A percentile compares a stretch with the other conserved stretches of the same genome.
These are phyloP conservation scores for Ciona savignyi DNA, from an alignment of 23 tunicate species.

Conservation along the genomic window DNA sequence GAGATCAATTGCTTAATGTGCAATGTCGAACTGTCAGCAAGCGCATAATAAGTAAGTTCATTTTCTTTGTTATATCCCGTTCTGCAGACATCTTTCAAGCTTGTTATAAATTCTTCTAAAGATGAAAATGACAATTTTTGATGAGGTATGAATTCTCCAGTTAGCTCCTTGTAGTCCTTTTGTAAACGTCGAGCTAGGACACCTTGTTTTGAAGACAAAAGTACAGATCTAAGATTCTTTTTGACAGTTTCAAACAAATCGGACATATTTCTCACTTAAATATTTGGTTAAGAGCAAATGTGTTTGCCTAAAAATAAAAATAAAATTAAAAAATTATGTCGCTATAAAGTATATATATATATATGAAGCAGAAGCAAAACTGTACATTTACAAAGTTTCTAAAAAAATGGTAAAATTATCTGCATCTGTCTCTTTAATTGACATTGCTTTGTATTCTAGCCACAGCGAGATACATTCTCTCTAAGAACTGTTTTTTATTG, in stretches of 20 bases:
- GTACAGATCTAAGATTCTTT: conserved; percentile 63
- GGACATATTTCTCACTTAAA: conserved; percentile 1
- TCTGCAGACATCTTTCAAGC: conserved; percentile 52
- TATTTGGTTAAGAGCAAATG: no score
- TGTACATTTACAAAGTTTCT: no score
- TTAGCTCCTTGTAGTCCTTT: conserved; percentile 37
- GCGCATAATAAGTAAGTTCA: conserved; percentile 43
- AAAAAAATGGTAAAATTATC: no score
- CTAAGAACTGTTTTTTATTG: no score
- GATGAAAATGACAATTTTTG: conserved; percentile 48
- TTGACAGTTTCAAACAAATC: conserved; percentile 19
- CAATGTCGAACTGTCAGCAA: conserved; percentile 40
- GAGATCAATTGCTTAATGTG: conserved; percentile 63
- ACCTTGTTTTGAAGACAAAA: conserved; percentile 60
- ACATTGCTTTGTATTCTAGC: no score
- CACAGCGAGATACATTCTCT: no score
- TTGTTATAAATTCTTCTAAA: conserved; percentile 40
- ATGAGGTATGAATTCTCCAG: conserved; percentile 36
- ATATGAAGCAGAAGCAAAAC: no score
- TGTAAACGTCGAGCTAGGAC: conserved; percentile 38
- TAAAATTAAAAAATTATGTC: no score
- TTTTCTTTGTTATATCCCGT: conserved; percentile 10
- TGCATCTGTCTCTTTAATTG: no score
- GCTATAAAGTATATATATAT: no score
- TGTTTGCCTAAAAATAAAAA: no score